Evolutionary conservation across 2,797 vertebrate species (phyloP), one percentile per base, ranked within the genome.

Genomic region (Cephalopachus bancanus): DNA sequence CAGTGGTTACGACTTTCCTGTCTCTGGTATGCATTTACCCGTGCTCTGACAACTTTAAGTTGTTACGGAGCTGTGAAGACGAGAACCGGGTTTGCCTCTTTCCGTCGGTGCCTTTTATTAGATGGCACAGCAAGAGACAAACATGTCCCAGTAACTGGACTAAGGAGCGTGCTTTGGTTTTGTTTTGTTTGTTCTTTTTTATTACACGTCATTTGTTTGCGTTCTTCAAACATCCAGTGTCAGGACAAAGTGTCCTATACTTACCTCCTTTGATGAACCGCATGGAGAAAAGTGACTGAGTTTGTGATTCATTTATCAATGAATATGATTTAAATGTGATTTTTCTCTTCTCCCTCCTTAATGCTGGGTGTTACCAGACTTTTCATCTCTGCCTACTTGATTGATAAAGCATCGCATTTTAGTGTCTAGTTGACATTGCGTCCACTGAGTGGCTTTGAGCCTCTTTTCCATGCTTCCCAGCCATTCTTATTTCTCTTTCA

Each of bases 321-420:
- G 26, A 81, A 19, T 71, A 81, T 92, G 65, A 93, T 86, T 91
- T 91, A 62, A 88, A 65, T 14, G 49, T 81, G 67, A 85, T 83
- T 92, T 97, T 92, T 85, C 78, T 90, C 57, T 92, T 78, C 64
- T 94, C 44, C 83, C 4, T 95, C 30, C 49, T 94, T 89, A 93
- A 90, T 60, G 67, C 49, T 79, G 20, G 12, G 17, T 65, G 88
- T 78, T 91, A 83, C 15, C 37, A 90, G 90, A 85, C 55, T 44
- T 88, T 92, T 93, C 65, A 93, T 92, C 71, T 95, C 89, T 91
- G 65, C 72, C 69, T 78, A 3, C 62, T 89, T 97, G 90, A 96
- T 92, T n/a, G 69, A 85, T 95, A 83, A 91, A 92, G 75, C 8
- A 12, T 55, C 92, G 22, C 2, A 49, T 78, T 95, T 92, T 53